phyloP scores from a whole-genome alignment of 1,140 invertebrate species.

The Aphis craccivora region DNA sequence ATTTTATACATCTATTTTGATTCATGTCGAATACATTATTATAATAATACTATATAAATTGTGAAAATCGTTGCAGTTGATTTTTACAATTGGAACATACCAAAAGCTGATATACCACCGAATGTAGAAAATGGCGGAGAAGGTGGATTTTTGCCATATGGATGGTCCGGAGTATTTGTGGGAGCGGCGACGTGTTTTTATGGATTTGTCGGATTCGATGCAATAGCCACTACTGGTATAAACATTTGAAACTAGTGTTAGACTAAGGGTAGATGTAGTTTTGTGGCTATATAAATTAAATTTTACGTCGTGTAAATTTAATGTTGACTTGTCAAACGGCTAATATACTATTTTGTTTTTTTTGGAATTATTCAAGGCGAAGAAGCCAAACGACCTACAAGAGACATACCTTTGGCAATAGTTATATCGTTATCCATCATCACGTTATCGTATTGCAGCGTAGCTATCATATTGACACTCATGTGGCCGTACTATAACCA shows the following conservation, averaged over 20 bases:
- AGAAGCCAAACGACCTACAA: slow-evolving; percentile 82
- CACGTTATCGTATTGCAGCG: slow-evolving; percentile 87
- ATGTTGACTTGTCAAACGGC: neutral
- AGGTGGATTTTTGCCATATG: slow-evolving; percentile 86
- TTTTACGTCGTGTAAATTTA: neutral
- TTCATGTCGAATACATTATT: neutral
- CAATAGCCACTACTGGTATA: slow-evolving; percentile 78
- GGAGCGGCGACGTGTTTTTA: slow-evolving; percentile 88
- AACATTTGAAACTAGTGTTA: slow-evolving; percentile 4
- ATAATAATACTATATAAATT: neutral
- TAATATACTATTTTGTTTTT: neutral
- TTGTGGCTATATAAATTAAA: neutral
- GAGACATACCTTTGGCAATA: slow-evolving; percentile 88
- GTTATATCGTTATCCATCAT: slow-evolving; percentile 82
- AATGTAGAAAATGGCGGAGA: slow-evolving; percentile 67
- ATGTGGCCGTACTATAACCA: slow-evolving; percentile 87
- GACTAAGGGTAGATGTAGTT: neutral
- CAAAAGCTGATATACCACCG: slow-evolving; percentile 68
- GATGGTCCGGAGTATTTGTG: slow-evolving; percentile 77
- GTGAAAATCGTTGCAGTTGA: slow-evolving; percentile 65
- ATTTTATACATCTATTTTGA: neutral
- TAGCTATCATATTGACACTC: slow-evolving; percentile 85
- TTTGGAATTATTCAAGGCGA: slow-evolving; percentile 60
- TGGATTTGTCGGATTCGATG: slow-evolving; percentile 91
- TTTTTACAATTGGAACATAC: slow-evolving; percentile 74